Evolutionary conservation across 2,797 vertebrate genomes (phyloP).

Genomic region (Odontamblyopus rebecca): DNA sequence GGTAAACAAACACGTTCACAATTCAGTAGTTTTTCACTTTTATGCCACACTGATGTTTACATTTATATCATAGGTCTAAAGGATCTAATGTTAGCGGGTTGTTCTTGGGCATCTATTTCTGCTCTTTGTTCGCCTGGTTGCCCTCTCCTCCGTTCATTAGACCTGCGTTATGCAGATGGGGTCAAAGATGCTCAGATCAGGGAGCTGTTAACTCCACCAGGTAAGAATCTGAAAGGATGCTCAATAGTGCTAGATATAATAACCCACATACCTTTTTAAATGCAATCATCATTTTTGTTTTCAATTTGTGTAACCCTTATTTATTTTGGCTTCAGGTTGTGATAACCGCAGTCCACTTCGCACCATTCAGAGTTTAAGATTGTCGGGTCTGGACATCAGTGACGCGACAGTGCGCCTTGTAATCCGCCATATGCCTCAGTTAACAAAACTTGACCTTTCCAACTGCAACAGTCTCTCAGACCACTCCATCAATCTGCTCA

Average conservation of each 20-base stretch:
- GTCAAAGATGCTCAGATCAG: constrained; percentile 95
- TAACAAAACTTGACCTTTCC: constrained; percentile 94
- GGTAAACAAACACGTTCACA: constrained; percentile 63
- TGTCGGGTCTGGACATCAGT: constrained; percentile 92
- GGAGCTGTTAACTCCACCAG: constrained; percentile 90
- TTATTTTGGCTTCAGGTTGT: constrained; percentile 78
- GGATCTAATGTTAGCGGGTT: constrained; percentile 93
- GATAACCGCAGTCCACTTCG: constrained; percentile 96
- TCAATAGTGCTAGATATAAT: not conserved
- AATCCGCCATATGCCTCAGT: constrained; percentile 95
- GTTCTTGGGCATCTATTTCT: constrained; percentile 92
- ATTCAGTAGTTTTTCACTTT: not conserved
- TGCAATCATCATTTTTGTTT: not conserved
- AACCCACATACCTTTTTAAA: not conserved
- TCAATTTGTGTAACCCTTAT: not conserved
- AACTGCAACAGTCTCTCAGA: constrained; percentile 94
- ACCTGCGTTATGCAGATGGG: constrained; percentile 93
- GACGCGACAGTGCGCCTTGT: constrained; percentile 94
- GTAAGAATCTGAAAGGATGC: constrained; percentile 43
- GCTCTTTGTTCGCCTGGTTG: constrained; percentile 94
- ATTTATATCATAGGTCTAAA: constrained; percentile 82
- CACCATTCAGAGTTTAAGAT: constrained; percentile 91
- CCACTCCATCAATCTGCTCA: constrained; percentile 94
- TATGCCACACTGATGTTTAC: not conserved
- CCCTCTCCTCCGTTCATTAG: constrained; percentile 94